Percentiles rank a stretch among this genome's conserved stretches.
phyloP scores from a whole-genome alignment of 1,140 invertebrate species.

The Contarinia nasturtii region DNA sequence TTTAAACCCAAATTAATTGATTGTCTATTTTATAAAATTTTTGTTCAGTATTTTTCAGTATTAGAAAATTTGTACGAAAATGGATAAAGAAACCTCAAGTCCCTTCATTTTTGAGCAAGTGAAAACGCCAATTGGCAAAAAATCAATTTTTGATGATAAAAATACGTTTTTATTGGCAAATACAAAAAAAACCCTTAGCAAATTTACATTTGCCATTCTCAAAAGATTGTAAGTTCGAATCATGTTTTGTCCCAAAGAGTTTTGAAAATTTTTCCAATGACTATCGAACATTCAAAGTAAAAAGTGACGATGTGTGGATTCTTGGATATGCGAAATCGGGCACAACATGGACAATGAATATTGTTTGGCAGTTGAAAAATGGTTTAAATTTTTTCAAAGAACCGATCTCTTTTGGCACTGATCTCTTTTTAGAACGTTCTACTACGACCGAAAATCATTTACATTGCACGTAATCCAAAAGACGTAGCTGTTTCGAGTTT shows the following conservation, averaged over 20 bases:
- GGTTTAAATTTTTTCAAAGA: slow-evolving; percentile 25
- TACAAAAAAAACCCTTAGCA: too few species aligned
- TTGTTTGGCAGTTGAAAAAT: slow-evolving; percentile 41
- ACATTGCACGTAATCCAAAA: slow-evolving; percentile 61
- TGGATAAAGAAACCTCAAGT: too few species aligned
- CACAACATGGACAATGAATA: slow-evolving; percentile 50
- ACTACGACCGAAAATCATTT: slow-evolving; percentile 42
- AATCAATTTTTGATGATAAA: too few species aligned
- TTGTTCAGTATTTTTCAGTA: too few species aligned
- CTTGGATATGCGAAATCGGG: slow-evolving; percentile 28
- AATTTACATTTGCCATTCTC: not conserved
- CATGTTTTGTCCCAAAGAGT: not conserved
- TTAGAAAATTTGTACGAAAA: too few species aligned
- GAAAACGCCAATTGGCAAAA: too few species aligned
- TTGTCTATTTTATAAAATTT: too few species aligned
- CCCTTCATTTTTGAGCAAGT: too few species aligned
- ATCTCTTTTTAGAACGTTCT: slow-evolving; percentile 9
- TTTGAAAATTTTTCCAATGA: not conserved
- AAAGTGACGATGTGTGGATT: slow-evolving; percentile 31
- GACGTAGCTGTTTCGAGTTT: slow-evolving; percentile 61
- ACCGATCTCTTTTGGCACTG: slow-evolving; percentile 2
- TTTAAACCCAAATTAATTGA: too few species aligned
- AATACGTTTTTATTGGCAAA: too few species aligned
- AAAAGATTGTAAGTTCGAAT: not conserved
- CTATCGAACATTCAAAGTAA: slow-evolving; percentile 21